Base-by-base conservation (phyloP, 2,888 invertebrate species). In the Bombylius major region DNA sequence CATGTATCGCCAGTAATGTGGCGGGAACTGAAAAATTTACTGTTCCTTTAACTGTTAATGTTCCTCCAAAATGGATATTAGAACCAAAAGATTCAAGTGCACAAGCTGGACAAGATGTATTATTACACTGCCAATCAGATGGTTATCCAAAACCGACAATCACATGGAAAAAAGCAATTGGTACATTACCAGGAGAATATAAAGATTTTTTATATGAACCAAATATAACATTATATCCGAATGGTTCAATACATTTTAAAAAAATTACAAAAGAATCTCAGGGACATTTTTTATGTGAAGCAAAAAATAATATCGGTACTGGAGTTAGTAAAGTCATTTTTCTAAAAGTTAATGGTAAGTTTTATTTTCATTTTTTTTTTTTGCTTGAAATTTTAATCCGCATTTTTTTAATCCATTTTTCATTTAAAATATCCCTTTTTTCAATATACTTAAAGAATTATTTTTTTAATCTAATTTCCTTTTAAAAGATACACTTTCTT, bases 251-350 rank as follows among this genome's bases (percentile, higher is more conserved):
- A 61, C 82, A 85, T 61, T 91, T 92, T 71, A 84, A 84, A 65
- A 82, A 86, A 68, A 86, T 91, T 53, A 86, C 84, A 64, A 91
- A 91, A 74, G 87, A 87, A 67, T 89, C 87, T 69, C 91, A 91
- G 74, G 92, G 93, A 1, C 88, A 89, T 72, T 94, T 92, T 72
- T 79, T 94, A 54, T 95, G 95, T 73, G 92, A 93, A 69, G 91
- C 92, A n/a, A 85, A 89, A 66, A 95, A 95, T 70, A 89, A 87
- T 63, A 90, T 95, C 61, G 93, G 92, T 1, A 85, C 89, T 14
- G 93, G 91, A 12, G 83, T 94, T 57, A 93, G 93, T 78, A 94
- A 94, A 76, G 88, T 94, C 55, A 87, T 94, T 64, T 88, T 87
- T 70, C 76, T 92, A 56, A 90, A 89, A 78, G 90, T 92, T 54